Base-by-base conservation (phyloP, 2,113 vertebrate genomes). In the Litocranius walleri region DNA sequence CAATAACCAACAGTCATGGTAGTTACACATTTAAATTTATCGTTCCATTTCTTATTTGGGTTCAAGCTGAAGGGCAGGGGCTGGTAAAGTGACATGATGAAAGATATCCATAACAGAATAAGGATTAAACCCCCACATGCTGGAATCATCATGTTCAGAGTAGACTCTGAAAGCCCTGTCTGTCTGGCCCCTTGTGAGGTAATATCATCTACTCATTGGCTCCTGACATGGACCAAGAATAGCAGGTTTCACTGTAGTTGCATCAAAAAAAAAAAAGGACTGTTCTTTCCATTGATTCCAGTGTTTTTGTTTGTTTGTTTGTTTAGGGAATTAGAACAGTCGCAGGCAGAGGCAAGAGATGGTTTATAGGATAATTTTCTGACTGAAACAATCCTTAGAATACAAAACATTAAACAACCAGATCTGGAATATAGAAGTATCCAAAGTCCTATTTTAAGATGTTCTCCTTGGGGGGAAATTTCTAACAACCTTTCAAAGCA, bases 371-470 rank as follows among this genome's bases (percentile, higher is more conserved):
- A 83, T 90, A 45, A 56, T 56, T 64, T 87, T 87, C 81, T 95
- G 40, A 30, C 21, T 80, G 19, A 45, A 91, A 81, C n/a, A 93
- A 82, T 85, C 27, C 52, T 90, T 83, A 96, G 45, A 95, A 88
- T 81, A 90, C 71, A 93, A 97, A 96, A 87, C 7, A 25, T 50
- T 57, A 54, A 97, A 85, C 30, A 88, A 84, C 36, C 48, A 91
- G 36, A 25, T 85, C 40, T 84, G 25, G 48, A 85, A 54, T 87
- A 93, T 86, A 57, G 77, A 64, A 62, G 57, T 56, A 92, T 23
- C 85, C 71, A 50, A 78, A 82, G n/a, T 74, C 64, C 52, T 96
- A 87, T 90, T 97, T 95, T 87, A 95, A 95, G 27, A 95, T 83
- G 43, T 82, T 86, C 29, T 77, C 30, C 45, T 81, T 33, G 7